Evolutionary conservation across 2,113 vertebrate genomes (phyloP), one percentile per base, ranked within the genome.

Genomic region (Bolborhynchus lineola): DNA sequence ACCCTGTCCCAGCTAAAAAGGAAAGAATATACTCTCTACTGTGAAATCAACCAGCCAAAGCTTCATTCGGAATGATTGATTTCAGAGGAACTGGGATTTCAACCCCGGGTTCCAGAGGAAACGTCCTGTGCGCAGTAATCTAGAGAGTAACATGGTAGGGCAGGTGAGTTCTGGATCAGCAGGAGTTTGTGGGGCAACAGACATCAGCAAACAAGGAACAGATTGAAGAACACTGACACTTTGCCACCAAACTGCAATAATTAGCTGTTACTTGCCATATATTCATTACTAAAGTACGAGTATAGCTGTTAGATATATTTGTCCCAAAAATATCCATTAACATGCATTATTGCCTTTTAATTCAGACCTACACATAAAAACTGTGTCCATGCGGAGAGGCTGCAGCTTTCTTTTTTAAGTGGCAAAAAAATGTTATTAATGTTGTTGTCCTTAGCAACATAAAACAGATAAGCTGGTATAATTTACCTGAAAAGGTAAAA

Each of bases 111-210:
- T 84, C 68, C 69, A 28, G 59, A 82, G 64, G 37, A 86, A 91
- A n/a, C 44, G 57, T 76, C 47, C 37, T 21, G 9, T 71, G 44
- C 57, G 14, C 65, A 52, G 33, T 50, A 83, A 42, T 75, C 35
- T n/a, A 23, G 42, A 39, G 16, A 74, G 13, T 47, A 53, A 47
- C 14, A 3, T 37, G 8, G 29, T 62, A 25, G 29, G 12, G 21
- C 0, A 0, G 7, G 2, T 70, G 64, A n/a, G 67, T 37, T 79
- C 44, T 83, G 31, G 42, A 37, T 63, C 67, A 53, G n/a, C 75
- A 63, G 49, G 50, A 77, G 10, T 2, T 1, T 23, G 11, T 35
- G 20, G 16, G 11, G 31, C 29, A 59, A 1, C 33, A 26, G 12
- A 71, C 35, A 29, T 62, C 37, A 86, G 64, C 1, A 2, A 49